Base-by-base conservation (phyloP, 2,797 vertebrate species). In the Typhlichthys eigenmanni region DNA sequence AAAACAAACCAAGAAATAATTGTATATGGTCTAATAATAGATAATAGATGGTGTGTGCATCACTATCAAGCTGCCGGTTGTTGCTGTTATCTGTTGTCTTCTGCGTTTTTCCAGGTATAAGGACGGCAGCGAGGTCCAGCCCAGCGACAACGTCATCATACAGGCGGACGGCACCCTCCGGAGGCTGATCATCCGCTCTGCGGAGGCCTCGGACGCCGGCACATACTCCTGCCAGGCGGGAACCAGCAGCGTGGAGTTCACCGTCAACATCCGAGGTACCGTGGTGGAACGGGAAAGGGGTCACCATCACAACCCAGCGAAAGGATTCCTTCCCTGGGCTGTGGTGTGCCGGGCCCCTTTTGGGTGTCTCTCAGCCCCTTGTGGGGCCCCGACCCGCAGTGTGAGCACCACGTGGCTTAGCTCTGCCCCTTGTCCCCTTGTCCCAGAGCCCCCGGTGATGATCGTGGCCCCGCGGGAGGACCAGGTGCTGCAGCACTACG, bases 391-490 rank as follows among this genome's bases (percentile, higher is more conserved):
- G 16, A 3, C 52, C 52, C 13, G 10, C 4, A 10, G 17, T 17
- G 9, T 13, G 17, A 3, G 19, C 16, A 16, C 6, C 29, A 59
- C 3, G 24, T 29, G 24, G 24, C 24, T 29, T 29, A 3, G 5
- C 62, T 10, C 17, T 2, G 19, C 14, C 46, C 11, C 8, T 62
- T 11, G 12, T 1, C 55, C 16, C 34, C 13, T 52, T 61, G 60
- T 50, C 16, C 45, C 84, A 98, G 97, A 98, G 58, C 92, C 90
- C 11, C 95, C 93, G 0, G 92, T 95, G 74, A 94, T 89, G 82
- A 95, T 97, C 1, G 19, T 96, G 76, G 87, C 93, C 32, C 95
- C 96, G 0, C 92, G 80, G 64, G 93, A 96, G 0, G 95, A 96
- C 5, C 83, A 92, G 0, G 88, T 90, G 3, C 88, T 95, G 1